These are phyloP conservation scores for Ormia ochracea DNA, from an alignment of 2,888 invertebrate genomes.

Conservation along the genomic window DNA sequence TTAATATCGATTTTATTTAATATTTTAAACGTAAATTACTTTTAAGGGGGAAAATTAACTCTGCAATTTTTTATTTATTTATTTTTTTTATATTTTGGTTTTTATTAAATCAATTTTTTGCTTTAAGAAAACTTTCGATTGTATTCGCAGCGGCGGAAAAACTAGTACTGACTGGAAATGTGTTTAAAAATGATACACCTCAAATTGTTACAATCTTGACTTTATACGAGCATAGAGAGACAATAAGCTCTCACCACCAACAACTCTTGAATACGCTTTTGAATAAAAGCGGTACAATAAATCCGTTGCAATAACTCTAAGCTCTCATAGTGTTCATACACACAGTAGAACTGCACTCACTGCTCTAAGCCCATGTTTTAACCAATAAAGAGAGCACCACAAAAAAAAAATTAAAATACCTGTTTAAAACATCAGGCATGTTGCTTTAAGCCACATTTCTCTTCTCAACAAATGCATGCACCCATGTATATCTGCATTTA, in stretches of 20 bases:
- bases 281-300: conserved; percentile 34
- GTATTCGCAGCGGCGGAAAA: conserved; percentile 26
- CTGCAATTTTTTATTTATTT: background rate
- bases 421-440: background rate
- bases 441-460: conserved; percentile 33
- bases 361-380: conserved; percentile 36
- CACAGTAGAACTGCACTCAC: background rate
- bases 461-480: too few species aligned
- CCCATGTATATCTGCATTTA: too few species aligned
- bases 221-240: conserved; percentile 14
- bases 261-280: conserved; percentile 51
- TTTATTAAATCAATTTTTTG: background rate
- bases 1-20: conserved; percentile 33
- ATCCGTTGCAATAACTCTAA: conserved; percentile 30
- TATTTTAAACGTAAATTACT: background rate
- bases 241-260: background rate
- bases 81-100: too few species aligned
- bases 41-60: background rate
- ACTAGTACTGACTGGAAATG: conserved; percentile 28
- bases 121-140: conserved; percentile 48
- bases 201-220: conserved; percentile 38
- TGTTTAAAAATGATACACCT: conserved; percentile 38
- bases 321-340: conserved; percentile 2
- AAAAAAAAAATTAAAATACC: conserved; percentile 10
- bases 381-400: conserved; percentile 10